Base-by-base conservation (phyloP, 2,888 invertebrate genomes). In the Bibio marci region DNA sequence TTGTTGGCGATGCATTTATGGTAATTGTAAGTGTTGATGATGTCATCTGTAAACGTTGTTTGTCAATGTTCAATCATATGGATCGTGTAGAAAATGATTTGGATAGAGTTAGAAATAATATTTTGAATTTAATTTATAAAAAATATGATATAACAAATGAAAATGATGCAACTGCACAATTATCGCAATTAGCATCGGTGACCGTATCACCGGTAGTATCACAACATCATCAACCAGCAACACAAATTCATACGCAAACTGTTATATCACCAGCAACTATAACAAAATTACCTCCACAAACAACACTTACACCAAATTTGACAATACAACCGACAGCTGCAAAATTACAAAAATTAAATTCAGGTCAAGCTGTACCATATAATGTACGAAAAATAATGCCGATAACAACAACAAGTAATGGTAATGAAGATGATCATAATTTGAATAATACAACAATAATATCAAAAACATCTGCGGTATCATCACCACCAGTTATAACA, bases 51-150 rank as follows among this genome's bases (percentile, higher is more conserved):
- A 58, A 59, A 41, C 57, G 61, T 26, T 66, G 65, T 46, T 54
- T 58, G 33, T 59, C 61, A 40, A 51, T 65, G 41, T 56, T 66
- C 12, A 64, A 64, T 47, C 62, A 63, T 44, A 56, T 62, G 44
- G 65, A 66, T 49, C 63, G 62, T 25, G 46, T 66, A 28, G 65
- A 66, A 48, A 59, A 56, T 39, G 65, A 66, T 48, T 54, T 63
- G 38, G 60, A 59, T 36, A 55, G 62, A 26, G 63, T 65, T 2
- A 56, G 55, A 41, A 52, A 55, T 36, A 62, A 58, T 42, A 49
- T 62, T 37, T 50, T 59, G 40, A 58, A 57, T 47, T 51, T 57
- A 43, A 46, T 62, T 13, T 57, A 59, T 42, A 61, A 60, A 47
- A 62, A 62, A 48, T 62, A 62, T 46, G 56, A 57, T 25, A 51